These are phyloP conservation scores for Chirona hameri DNA, from an alignment of 2,888 invertebrate species.

Conservation along the genomic window DNA sequence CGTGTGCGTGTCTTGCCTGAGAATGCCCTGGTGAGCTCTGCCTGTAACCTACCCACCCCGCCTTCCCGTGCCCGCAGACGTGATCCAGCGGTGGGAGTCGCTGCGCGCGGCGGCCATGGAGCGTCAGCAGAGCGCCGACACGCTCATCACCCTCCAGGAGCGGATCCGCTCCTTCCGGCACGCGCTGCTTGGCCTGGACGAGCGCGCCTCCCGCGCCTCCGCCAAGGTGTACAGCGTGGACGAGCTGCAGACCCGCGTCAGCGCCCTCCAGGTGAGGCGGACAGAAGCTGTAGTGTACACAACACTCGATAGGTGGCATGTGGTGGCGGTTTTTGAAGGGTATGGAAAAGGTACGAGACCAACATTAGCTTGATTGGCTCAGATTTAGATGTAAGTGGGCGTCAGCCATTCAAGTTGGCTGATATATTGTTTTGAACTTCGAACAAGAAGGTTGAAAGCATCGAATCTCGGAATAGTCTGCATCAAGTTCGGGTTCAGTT, in stretches of 20 bases:
- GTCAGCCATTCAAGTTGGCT: too few relatives aligned
- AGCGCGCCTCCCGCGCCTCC: constrained; percentile 29
- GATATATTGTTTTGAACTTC: too few relatives aligned
- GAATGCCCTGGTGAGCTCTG: too few relatives aligned
- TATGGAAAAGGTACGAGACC: too few relatives aligned
- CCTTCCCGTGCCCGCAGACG: constrained; percentile 48
- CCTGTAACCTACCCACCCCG: too few relatives aligned
- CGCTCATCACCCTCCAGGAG: constrained; percentile 41
- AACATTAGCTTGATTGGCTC: too few relatives aligned
- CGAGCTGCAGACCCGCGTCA: constrained; percentile 13
- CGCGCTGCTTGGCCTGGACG: constrained; percentile 35
- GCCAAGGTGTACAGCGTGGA: background rate
- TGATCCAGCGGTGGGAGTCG: constrained; percentile 53
- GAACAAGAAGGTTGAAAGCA: too few relatives aligned
- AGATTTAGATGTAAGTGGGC: too few relatives aligned
- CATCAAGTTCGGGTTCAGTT: too few relatives aligned
- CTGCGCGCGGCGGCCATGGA: constrained; percentile 51
- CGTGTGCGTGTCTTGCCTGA: too few relatives aligned
- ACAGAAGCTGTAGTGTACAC: background rate
- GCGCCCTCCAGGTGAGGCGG: constrained; percentile 8
- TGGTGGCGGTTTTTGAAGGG: too few relatives aligned
- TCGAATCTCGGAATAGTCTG: too few relatives aligned
- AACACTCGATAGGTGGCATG: background rate
- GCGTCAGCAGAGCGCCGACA: constrained; percentile 46
- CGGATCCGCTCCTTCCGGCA: constrained; percentile 37